Conservation (phyloP, 2,797 vertebrate genomes). For the Hemibagrus guttatus region DNA sequence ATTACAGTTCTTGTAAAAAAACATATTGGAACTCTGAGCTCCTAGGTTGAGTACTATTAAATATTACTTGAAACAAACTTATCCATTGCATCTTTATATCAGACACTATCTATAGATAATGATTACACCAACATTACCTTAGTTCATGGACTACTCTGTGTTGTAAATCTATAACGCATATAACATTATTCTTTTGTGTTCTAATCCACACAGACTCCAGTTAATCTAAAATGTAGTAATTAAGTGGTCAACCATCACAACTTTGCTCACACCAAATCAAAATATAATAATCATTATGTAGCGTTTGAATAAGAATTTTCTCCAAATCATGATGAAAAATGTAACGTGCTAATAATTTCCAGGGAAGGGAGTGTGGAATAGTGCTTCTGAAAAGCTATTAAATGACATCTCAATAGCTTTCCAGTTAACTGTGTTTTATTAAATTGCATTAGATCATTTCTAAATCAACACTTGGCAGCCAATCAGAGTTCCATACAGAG, state of each 20-base stretch:
- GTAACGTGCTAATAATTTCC: constrained; percentile 3
- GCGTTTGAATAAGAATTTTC: not conserved
- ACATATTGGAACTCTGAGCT: no score
- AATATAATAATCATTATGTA: not conserved
- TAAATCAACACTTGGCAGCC: constrained; percentile 23
- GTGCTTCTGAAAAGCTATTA: constrained; percentile 25
- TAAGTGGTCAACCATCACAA: not conserved
- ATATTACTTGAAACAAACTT: not conserved
- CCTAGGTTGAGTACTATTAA: not conserved
- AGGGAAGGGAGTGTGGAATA: not conserved
- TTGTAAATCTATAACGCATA: not conserved
- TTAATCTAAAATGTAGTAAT: not conserved
- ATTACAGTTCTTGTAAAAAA: not conserved
- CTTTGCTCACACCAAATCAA: not conserved
- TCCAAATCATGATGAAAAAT: not conserved
- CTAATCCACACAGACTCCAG: not conserved
- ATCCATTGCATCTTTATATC: not conserved
- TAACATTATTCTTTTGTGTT: not conserved
- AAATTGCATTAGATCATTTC: constrained; percentile 24
- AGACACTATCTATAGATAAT: not conserved
- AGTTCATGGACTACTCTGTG: not conserved
- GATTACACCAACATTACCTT: not conserved
- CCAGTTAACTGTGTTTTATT: constrained; percentile 24
- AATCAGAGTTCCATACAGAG: constrained; percentile 28
- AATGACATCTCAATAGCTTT: constrained; percentile 25